Base-by-base conservation (phyloP, 2,888 invertebrate species). In the Scaptomyza tumidula region DNA sequence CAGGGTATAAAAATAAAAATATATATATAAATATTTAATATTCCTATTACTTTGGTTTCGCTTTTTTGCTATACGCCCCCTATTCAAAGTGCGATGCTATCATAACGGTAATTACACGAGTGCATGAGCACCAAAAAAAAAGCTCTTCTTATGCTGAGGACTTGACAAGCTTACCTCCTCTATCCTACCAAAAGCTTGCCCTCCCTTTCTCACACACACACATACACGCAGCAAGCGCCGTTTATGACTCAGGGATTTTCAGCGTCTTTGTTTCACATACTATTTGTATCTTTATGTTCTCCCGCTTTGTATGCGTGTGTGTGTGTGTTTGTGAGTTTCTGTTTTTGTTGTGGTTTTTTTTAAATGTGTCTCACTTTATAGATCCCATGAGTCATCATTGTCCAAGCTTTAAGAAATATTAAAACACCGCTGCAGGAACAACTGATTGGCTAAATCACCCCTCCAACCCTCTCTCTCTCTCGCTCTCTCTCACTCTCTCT, bases 211-310 rank as follows among this genome's bases (percentile, higher is more conserved):
- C 19, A 6, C 49, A 6, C 13, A 6, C 9, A 2, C 14, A 1
- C 37, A 5, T 6, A 13, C 13, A 33, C 16, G 13, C 9, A 16
- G 19, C 48, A 72, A 64, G 64, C 74, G 50, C 45, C 52, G 33
- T 57, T 68, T 77, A 78, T 77, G 77, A 77, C 57, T 77, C 77
- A 77, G 78, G 78, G 64, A 60, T 50, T 65, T 69, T 33, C 14
- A 43, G 33, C 43, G 56, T 37, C 59, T 68, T 77, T 68, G 67
- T 68, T 76, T 65, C 53, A 6, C 14, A 24, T 16, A 62, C 49
- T 63, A 62, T 53, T 63, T 41, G 41, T 66, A 65, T 62, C 53
- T 77, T 66, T 62, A 66, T 69, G 72, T 72, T 78, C 65, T 76
- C 57, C 5, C 31, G 13, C 33, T 19, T 33, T 3, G 13, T 48